Base-by-base conservation (phyloP, 2,888 invertebrate genomes). In the Drosophila robusta region DNA sequence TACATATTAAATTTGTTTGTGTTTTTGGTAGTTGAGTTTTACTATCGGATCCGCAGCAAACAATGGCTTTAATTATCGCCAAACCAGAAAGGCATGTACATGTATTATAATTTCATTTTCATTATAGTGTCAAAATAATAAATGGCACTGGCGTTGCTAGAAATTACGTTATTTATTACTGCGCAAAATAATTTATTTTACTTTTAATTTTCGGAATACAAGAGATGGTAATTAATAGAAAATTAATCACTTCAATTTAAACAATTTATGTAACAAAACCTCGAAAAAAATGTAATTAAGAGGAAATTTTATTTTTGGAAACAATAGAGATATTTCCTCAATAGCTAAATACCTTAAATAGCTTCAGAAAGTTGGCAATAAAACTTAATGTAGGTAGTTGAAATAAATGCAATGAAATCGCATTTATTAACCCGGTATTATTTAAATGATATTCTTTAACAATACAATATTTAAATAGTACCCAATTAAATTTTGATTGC, bases 121-220 rank as follows among this genome's bases (percentile, higher is more conserved):
- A 51, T 34, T 50, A 65, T 63, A 50, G 70, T 70, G 65, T 66
- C 61, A 61, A 78, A 60, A 65, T 54, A 72, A 80, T 57, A 74
- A 69, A 67, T 51, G 42, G 57, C 57, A 29, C 4, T 57, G 50
- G 26, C 44, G 38, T 58, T 57, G 50, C 44, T 58, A 60, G 41
- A 46, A 85, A 66, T 60, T 72, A 50, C 63, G 42, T 61, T 52
- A 72, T 69, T 54, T 72, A 82, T 82, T 82, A 73, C 76, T 75
- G 82, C 72, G 66, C 36, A 52, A 75, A 65, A 64, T 78, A 50
- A 50, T 74, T 62, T 12, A 49, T 44, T 34, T 11, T 12, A n/a
- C 24, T 18, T 38, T 51, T 46, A 36, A 52, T 36, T 46, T 46
- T 34, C 51, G 22, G 26, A 38, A 44, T 44, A 9, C 24, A 1